Evolutionary conservation across 2,888 invertebrate species (phyloP).

Genomic region (Girardia tigrina): DNA sequence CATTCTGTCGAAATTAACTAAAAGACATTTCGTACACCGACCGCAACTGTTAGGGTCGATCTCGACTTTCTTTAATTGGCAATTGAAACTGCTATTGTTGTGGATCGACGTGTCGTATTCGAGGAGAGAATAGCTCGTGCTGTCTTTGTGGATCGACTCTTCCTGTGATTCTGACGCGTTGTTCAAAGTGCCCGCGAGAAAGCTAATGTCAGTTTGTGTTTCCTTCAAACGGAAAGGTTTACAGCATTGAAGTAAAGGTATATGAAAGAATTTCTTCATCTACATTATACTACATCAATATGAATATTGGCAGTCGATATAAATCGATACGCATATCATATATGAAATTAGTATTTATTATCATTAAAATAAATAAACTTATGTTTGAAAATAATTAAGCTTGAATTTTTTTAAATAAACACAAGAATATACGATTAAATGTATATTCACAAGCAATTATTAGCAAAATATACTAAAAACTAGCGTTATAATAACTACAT

Average conservation of each 20-base stretch:
- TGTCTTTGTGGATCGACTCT: background rate
- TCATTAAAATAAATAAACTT: too few species aligned
- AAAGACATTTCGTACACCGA: background rate
- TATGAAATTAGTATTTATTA: too few species aligned
- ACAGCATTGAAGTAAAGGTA: conserved; percentile 3
- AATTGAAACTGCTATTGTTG: conserved; percentile 16
- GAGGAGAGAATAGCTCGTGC: background rate
- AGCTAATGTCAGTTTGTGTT: background rate
- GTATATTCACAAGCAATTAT: too few species aligned
- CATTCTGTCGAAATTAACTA: background rate
- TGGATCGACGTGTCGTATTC: background rate
- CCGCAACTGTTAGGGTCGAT: background rate
- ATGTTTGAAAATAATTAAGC: too few species aligned
- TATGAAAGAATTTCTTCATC: conserved; percentile 10
- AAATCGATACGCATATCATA: too few species aligned
- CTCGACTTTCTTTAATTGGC: background rate
- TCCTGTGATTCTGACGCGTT: background rate
- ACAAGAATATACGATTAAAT: too few species aligned
- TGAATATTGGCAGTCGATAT: background rate
- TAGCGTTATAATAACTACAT: too few species aligned
- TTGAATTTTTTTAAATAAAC: too few species aligned
- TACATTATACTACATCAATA: background rate
- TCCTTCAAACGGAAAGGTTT: conserved; percentile 7
- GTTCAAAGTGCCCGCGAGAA: background rate
- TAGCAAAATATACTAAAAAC: too few species aligned